These are phyloP conservation scores for Agraylea sexmaculata DNA, from an alignment of 1,140 invertebrate genomes.

Conservation along the genomic window DNA sequence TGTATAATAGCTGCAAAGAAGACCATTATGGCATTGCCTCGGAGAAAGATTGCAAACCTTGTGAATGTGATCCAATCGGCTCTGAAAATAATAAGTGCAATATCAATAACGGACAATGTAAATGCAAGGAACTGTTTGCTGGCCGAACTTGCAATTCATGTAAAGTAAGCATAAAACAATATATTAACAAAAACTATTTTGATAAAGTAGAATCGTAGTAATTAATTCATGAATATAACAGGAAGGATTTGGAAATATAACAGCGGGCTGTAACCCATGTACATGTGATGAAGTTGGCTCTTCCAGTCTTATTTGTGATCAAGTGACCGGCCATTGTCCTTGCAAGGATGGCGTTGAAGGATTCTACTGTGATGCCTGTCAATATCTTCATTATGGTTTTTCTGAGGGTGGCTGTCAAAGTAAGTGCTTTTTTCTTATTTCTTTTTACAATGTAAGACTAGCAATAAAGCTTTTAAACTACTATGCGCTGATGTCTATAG, in stretches of 20 bases:
- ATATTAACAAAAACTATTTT: conserved; percentile 31
- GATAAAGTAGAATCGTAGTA: too few relatives aligned
- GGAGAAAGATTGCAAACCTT: conserved; percentile 53
- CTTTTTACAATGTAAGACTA: too few relatives aligned
- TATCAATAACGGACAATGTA: conserved; percentile 62
- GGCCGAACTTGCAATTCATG: conserved; percentile 84
- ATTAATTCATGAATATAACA: too few relatives aligned
- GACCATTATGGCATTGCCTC: conserved; percentile 48
- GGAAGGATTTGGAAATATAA: conserved; percentile 50
- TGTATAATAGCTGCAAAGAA: conserved; percentile 19
- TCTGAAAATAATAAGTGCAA: conserved; percentile 61
- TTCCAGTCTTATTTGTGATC: conserved; percentile 52
- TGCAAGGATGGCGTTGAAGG: conserved; percentile 65
- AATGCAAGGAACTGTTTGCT: conserved; percentile 57
- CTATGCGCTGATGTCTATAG: too few relatives aligned
- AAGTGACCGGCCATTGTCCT: conserved; percentile 60
- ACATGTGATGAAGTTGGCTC: conserved; percentile 65
- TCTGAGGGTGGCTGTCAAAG: conserved; percentile 57
- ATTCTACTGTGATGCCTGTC: conserved; percentile 65
- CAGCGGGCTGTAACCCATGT: conserved; percentile 61
- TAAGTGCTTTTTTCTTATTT: conserved; percentile 47
- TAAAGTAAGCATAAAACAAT: conserved; percentile 40
- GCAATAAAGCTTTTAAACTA: too few relatives aligned
- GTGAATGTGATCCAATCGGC: conserved; percentile 66
- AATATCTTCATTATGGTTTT: conserved; percentile 64